Evolutionary conservation across 2,113 vertebrate genomes (phyloP).

Genomic region (Lophochroa leadbeateri): DNA sequence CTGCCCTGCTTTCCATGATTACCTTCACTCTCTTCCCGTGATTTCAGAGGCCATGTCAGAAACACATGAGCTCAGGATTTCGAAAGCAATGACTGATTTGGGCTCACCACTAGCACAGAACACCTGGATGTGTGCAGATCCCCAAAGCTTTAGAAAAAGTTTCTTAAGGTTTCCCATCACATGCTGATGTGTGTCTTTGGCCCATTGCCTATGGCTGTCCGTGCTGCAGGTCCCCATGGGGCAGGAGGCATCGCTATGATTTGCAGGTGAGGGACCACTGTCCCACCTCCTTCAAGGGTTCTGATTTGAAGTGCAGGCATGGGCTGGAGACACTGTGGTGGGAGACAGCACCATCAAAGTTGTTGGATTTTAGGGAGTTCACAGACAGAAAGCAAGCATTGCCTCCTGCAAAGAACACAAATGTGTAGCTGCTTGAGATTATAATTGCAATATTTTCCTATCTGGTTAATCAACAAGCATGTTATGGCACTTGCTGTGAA

Average conservation of each 20-base stretch:
- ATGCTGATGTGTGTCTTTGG: rapidly evolving
- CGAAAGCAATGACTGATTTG: neutral
- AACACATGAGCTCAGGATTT: neutral
- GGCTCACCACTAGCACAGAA: neutral
- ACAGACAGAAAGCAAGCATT: neutral
- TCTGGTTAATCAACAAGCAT: neutral
- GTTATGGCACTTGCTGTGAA: neutral
- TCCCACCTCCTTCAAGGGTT: neutral
- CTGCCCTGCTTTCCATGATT: rapidly evolving
- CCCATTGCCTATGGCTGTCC: rapidly evolving
- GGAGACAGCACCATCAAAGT: neutral
- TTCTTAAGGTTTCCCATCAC: neutral
- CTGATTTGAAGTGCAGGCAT: neutral
- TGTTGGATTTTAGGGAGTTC: neutral
- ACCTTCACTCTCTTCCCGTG: rapidly evolving
- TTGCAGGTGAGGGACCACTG: rapidly evolving
- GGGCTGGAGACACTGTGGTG: neutral
- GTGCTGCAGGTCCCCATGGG: rapidly evolving
- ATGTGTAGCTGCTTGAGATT: neutral
- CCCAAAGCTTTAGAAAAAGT: neutral
- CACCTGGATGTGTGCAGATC: neutral
- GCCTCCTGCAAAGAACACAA: neutral
- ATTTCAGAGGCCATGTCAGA: neutral
- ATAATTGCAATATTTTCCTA: neutral
- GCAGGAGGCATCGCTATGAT: neutral